Percentiles rank a stretch among this genome's conserved stretches.
phyloP scores from a whole-genome alignment of 2,113 vertebrate species.

The Choloepus hoffmanni region DNA sequence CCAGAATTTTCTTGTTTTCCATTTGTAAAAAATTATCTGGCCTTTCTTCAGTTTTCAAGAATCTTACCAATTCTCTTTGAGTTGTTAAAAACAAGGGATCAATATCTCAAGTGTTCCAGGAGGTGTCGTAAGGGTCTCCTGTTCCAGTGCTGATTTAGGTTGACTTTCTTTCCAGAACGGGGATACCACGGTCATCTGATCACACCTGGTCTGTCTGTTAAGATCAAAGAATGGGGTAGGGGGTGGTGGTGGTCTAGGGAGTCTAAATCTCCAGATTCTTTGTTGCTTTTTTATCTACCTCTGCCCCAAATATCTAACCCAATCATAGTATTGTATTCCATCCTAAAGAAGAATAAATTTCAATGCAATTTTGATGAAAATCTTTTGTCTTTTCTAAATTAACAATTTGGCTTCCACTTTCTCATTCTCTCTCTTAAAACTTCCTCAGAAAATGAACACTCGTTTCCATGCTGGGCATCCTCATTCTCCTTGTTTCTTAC shows the following conservation, averaged over 20 bases:
- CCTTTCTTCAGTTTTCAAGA: background rate
- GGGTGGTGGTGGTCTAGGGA: too few species aligned
- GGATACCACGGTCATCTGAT: background rate
- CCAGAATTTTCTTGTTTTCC: background rate
- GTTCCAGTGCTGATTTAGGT: too few species aligned
- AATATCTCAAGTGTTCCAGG: background rate
- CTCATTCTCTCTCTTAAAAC: background rate
- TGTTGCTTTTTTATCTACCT: background rate
- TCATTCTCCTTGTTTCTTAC: background rate
- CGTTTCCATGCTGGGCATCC: accelerated
- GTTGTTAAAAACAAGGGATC: background rate
- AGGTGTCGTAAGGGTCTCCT: background rate
- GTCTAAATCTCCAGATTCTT: background rate
- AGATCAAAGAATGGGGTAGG: background rate
- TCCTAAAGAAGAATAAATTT: background rate
- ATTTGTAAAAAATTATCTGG: background rate
- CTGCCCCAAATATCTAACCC: background rate
- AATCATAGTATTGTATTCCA: background rate
- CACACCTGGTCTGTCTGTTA: background rate
- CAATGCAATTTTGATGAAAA: background rate
- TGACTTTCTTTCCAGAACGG: background rate
- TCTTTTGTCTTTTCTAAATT: background rate
- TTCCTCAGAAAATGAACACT: background rate
- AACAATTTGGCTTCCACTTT: background rate
- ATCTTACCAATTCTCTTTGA: background rate